phyloP scores from a whole-genome alignment of 2,113 vertebrate species.

The Dipodomys merriami region DNA sequence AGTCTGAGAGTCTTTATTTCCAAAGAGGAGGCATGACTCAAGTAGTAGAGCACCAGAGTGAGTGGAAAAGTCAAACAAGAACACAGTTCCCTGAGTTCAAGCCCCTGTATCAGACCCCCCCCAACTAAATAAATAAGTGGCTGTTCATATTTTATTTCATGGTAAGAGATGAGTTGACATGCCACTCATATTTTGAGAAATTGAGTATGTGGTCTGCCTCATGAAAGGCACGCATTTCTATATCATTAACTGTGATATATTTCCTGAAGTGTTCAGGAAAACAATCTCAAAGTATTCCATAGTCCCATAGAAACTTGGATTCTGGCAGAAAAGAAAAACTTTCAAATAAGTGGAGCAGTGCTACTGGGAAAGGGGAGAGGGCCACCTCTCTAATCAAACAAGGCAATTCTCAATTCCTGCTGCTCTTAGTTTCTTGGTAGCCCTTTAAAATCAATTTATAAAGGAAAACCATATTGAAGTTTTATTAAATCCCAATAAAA shows the following conservation, averaged over 20 bases:
- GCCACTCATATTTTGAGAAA: neutral
- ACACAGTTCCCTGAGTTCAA: too few species aligned
- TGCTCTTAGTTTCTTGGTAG: neutral
- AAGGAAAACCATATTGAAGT: constrained; percentile 49
- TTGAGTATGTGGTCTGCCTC: neutral
- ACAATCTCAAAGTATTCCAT: neutral
- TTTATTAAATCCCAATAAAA: constrained; percentile 65
- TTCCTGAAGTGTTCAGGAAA: too few species aligned
- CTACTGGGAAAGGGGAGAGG: neutral
- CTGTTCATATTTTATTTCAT: neutral
- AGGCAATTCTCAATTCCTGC: neutral
- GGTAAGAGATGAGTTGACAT: neutral
- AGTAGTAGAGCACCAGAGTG: too few species aligned
- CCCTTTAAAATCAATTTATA: constrained; percentile 55
- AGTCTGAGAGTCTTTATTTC: too few species aligned
- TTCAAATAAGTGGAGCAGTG: neutral
- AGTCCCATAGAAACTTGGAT: neutral
- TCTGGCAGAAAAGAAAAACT: neutral
- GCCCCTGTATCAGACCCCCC: too few species aligned
- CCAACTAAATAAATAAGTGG: too few species aligned
- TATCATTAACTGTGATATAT: neutral
- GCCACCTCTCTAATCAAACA: neutral
- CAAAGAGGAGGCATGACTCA: too few species aligned
- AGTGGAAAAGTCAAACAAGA: too few species aligned
- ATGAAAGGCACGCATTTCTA: neutral